Evolutionary conservation across 2,888 invertebrate genomes (phyloP), one percentile per base, ranked within the genome.

Genomic region (Lingula anatina): DNA sequence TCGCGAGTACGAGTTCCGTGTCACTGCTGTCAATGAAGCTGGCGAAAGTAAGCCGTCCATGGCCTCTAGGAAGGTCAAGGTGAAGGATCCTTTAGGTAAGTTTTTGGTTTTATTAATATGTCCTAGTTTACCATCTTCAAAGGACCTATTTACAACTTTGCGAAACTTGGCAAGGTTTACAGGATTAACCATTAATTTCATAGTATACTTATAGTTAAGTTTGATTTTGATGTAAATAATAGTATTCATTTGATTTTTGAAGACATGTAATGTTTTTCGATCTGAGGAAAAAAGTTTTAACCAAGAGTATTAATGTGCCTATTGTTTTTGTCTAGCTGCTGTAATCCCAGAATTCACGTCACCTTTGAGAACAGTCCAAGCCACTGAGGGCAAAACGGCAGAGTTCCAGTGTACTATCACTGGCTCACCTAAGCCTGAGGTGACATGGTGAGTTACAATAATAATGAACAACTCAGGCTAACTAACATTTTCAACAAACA

Each of bases 1-100:
- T 37, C 83, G 96, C 18, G 89, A 92, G 73, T 99, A 99, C 78
- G 97, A 99, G 81, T 99, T 99, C 85, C 83, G 96, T 21, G 89
- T 99, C 15, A 89, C 90, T 65, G 99, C 99, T 1, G 93, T 93
- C 77, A 99, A 99, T 73, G 89, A 88, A 40, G 96, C 95, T 9
- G 97, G 97, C 49, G 75, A 89, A 21, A 90, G 94, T 21, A 86
- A 87, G 64, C 90, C 94, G 43, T 93, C 94, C 24, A 81, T 84
- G 5, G 89, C 89, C 50, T 92, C 93, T 15, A 87, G 88, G 39
- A 85, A 88, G 40, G 88, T 96, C 49, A 91, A 90, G 78, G 89
- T 95, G 65, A 86, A 89, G 61, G 96, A 97, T 82, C 96, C 96
- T 37, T 86, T 89, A 75, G 86, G 87, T 72, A 74, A 77, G 62